These are phyloP conservation scores for Todiramphus chloris DNA, from an alignment of 2,113 vertebrate genomes.

Conservation along the genomic window DNA sequence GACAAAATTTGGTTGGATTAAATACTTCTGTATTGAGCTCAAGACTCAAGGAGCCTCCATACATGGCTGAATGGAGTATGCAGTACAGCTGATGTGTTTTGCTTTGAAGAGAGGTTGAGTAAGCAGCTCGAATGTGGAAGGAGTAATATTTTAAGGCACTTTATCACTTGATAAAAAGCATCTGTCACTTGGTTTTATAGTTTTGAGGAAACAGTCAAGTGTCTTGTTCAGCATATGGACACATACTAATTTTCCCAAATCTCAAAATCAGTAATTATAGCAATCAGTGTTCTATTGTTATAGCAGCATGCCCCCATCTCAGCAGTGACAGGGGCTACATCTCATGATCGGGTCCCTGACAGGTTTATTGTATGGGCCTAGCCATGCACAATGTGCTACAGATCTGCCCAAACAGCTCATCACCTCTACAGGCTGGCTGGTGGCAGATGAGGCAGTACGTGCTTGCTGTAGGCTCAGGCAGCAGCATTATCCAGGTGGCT, in stretches of 20 bases:
- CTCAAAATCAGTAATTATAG: background rate
- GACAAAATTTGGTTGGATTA: background rate
- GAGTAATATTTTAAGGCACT: background rate
- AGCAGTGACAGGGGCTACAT: background rate
- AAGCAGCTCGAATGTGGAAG: background rate
- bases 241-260: background rate
- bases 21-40: background rate
- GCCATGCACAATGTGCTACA: accelerated
- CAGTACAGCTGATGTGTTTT: background rate
- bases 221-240: background rate
- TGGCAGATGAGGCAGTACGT: background rate
- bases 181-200: background rate
- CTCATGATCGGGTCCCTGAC: accelerated
- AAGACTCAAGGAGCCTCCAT: background rate
- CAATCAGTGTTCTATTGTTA: background rate
- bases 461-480: background rate
- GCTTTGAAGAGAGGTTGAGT: background rate
- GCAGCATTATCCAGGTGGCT: background rate
- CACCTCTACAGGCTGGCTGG: accelerated
- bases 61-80: background rate
- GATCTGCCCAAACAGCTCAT: background rate
- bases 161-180: background rate
- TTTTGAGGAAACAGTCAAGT: background rate
- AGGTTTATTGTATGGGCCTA: background rate
- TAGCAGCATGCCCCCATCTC: background rate